Percentiles rank a stretch among this genome's conserved stretches.
phyloP scores from a whole-genome alignment of 2,797 vertebrate genomes.

The Fistularia commersonii region DNA sequence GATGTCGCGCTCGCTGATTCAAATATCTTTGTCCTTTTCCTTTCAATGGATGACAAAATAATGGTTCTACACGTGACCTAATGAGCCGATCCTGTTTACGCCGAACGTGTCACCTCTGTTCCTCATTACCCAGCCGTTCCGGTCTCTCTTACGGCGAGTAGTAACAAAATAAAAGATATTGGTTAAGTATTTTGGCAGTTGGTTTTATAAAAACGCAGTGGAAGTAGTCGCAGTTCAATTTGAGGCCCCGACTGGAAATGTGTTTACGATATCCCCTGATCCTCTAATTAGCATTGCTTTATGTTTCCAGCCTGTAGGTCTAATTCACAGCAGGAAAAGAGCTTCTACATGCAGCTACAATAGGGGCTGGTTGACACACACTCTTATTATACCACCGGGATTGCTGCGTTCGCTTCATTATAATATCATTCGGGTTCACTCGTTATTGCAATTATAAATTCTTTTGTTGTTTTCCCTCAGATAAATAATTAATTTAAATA shows the following conservation, averaged over 20 bases:
- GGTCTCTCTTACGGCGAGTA: neutral
- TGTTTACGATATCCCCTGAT: slow-evolving; percentile 64
- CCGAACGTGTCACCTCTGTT: neutral
- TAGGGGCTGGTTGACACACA: slow-evolving; percentile 41
- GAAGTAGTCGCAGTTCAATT: slow-evolving; percentile 60
- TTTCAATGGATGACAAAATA: neutral
- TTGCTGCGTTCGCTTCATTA: slow-evolving; percentile 59
- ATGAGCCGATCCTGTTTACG: neutral
- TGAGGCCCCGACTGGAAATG: slow-evolving; percentile 58
- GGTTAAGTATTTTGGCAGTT: slow-evolving; percentile 25
- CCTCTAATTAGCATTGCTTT: slow-evolving; percentile 62
- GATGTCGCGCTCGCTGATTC: slow-evolving; percentile 27
- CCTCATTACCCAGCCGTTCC: neutral
- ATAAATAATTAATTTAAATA: slow-evolving; percentile 62
- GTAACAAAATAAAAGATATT: neutral
- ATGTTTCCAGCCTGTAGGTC: slow-evolving; percentile 55
- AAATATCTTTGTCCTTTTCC: slow-evolving; percentile 45
- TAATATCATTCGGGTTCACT: slow-evolving; percentile 50
- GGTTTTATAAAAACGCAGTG: slow-evolving; percentile 51
- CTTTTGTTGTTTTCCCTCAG: slow-evolving; percentile 42
- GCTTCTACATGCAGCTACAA: slow-evolving; percentile 48
- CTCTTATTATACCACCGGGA: slow-evolving; percentile 56
- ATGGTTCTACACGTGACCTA: neutral
- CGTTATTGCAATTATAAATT: slow-evolving; percentile 63
- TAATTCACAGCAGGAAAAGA: slow-evolving; percentile 57